Evolutionary conservation across 2,113 vertebrate species (phyloP), one percentile per base, ranked within the genome.

Genomic region (Zeus faber): DNA sequence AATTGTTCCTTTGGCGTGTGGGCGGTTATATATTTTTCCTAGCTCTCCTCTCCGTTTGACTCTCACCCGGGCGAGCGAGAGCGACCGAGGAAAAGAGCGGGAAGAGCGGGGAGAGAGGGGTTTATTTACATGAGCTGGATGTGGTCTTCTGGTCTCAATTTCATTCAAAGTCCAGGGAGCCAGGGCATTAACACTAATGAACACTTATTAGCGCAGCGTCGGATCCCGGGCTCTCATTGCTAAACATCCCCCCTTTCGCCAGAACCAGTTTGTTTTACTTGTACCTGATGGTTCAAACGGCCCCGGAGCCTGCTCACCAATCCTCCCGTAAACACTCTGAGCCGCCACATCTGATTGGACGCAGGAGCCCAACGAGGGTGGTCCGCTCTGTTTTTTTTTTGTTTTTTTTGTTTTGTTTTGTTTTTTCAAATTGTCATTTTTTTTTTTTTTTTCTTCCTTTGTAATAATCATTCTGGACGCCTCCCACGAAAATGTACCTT

Each of bases 211-310:
- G 62, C 78, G 54, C 25, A 24, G 56, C 75, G 76, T 74, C 72
- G 76, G 76, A 80, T 74, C 58, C 70, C 55, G 58, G 64, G 60
- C 70, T 65, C 68, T 67, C 67, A 57, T 58, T 74, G 59, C 80
- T 80, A 80, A 82, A 84, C 72, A 76, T 81, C 76, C 61, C 68
- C 24, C 70, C 67, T 75, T 65, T 75, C n/a, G n/a, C n/a, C n/a
- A n/a, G n/a, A n/a, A 74, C 76, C 52, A 83, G 82, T 85, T 79
- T 86, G 81, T 85, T 86, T 89, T 70, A 86, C 76, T 84, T 79
- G 59, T 79, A 72, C 72, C 74, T 81, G 84, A 86, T 80, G 83
- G 72, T 77, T 84, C 72, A 85, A 80, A 81, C 80, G 37, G 26
- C 18, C 54, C 46, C 59, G 59, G 69, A 76, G 76, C 68, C 74